phyloP scores from a whole-genome alignment of 2,113 vertebrate genomes.

The Toxotes chatareus region DNA sequence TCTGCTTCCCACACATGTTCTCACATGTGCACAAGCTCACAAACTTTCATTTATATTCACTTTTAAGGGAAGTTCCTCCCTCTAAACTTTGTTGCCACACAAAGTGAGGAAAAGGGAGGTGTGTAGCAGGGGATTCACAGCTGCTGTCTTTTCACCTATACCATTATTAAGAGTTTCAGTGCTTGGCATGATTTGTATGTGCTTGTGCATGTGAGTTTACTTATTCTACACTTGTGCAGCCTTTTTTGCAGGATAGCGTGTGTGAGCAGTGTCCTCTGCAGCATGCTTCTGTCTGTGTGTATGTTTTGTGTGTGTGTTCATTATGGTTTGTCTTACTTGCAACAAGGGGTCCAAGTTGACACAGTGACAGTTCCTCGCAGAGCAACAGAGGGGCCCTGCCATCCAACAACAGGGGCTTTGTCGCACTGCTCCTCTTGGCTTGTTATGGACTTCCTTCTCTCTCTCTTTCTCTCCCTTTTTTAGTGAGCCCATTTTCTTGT shows the following conservation, averaged over 20 bases:
- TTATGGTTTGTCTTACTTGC: constrained; percentile 63
- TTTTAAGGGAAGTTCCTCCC: constrained; percentile 36
- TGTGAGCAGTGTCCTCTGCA: constrained; percentile 25
- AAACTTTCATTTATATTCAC: constrained; percentile 33
- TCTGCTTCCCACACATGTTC: constrained; percentile 25
- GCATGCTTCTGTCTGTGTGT: constrained; percentile 51
- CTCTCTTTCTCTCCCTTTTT: constrained; percentile 74
- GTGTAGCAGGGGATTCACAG: constrained; percentile 52
- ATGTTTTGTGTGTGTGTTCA: constrained; percentile 61
- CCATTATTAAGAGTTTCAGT: constrained; percentile 52
- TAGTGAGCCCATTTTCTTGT: constrained; percentile 83
- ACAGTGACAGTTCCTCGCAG: constrained; percentile 79
- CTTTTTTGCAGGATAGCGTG: constrained; percentile 13
- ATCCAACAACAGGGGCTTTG: constrained; percentile 85
- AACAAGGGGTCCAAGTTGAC: constrained; percentile 78
- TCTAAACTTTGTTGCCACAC: not conserved
- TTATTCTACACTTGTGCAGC: not conserved
- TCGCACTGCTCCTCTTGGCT: constrained; percentile 81
- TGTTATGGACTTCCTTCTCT: constrained; percentile 80
- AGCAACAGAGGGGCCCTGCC: constrained; percentile 77
- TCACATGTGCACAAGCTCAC: constrained; percentile 43
- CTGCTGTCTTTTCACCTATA: constrained; percentile 60
- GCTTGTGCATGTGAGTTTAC: constrained; percentile 1
- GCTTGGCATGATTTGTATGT: constrained; percentile 32
- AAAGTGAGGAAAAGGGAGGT: constrained; percentile 16